Conservation (phyloP, 2,797 vertebrate species). For the Lateolabrax maculatus region DNA sequence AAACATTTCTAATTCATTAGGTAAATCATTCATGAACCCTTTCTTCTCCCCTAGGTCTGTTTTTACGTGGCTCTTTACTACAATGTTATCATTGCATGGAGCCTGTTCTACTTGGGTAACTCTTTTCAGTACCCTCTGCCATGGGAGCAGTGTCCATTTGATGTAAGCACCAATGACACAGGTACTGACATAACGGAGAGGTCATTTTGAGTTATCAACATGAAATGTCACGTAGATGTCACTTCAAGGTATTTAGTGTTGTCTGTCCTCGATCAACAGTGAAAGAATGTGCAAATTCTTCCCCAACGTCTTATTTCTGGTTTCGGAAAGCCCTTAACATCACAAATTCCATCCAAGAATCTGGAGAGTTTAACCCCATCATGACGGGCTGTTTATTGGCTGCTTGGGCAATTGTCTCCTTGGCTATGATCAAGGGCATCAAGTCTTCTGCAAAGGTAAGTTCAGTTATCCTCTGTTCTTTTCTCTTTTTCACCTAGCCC, state of each 20-base stretch:
- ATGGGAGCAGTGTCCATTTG: conserved; percentile 84
- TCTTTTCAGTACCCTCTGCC: conserved; percentile 89
- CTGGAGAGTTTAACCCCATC: conserved; percentile 83
- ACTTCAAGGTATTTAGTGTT: not conserved
- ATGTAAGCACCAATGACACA: conserved; percentile 80
- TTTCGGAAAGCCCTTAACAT: conserved; percentile 89
- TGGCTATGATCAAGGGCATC: conserved; percentile 92
- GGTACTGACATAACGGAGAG: conserved; percentile 60
- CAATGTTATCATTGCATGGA: conserved; percentile 92
- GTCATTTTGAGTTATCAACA: not conserved
- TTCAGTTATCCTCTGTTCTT: not conserved
- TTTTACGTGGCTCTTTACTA: conserved; percentile 91
- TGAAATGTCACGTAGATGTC: not conserved
- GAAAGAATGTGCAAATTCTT: conserved; percentile 84
- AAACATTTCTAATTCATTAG: conserved; percentile 26
- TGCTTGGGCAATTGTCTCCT: conserved; percentile 87
- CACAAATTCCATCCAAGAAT: conserved; percentile 86
- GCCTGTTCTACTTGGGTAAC: conserved; percentile 89
- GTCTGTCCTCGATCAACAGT: conserved; percentile 72
- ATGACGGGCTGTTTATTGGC: conserved; percentile 88
- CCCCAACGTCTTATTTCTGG: conserved; percentile 90
- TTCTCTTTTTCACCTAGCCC: rapidly evolving
- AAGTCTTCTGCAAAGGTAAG: conserved; percentile 90
- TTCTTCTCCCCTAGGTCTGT: conserved; percentile 85
- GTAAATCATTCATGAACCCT: conserved; percentile 20